Evolutionary conservation across 2,888 invertebrate genomes (phyloP), one percentile per base, ranked within the genome.

Genomic region (Epinotia demarniana): DNA sequence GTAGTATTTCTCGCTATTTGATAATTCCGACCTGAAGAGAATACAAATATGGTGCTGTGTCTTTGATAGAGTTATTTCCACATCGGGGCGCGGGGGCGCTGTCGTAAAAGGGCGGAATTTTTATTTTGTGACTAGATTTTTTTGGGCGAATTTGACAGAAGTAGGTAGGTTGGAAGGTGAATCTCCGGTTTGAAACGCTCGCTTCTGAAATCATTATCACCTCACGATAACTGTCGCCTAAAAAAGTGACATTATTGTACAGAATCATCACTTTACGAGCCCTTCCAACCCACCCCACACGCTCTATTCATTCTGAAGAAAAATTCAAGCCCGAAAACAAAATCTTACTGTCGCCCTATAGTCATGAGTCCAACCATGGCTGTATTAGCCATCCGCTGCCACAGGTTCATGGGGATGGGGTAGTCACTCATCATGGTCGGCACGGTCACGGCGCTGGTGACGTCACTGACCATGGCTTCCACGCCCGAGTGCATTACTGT

Each of bases 401-500:
- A 77, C 69, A 91, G 85, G 19, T 23, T 79, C 90, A 91, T 90
- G 0, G 91, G 90, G 0, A 84, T 76, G 0, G 82, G 77, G 46
- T 76, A 80, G 55, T 84, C 81, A 75, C 83, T 84, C 58, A 83
- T 81, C 63, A 88, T 43, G 12, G 83, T 67, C 0, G 91, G 91
- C 0, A 86, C 53, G 0, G 84, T 84, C 0, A 86, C 63, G 0
- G 88, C 61, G 2, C 87, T 85, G 3, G 86, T 78, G 0, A 88
- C 85, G 2, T 85, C 85, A 27, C 89, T 90, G n/a, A 91, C 78
- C 27, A 88, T 72, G 1, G 77, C 77, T 69, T 91, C 89, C 2
- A 86, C 60, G n/a, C 78, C 68, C 0, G 87, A 81, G 63, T 85
- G 83, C 75, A 89, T 75, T 0, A 80, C 80, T 0, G 83, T 80